phyloP scores from a whole-genome alignment of 1,140 invertebrate genomes.

The Anadara kagoshimensis region DNA sequence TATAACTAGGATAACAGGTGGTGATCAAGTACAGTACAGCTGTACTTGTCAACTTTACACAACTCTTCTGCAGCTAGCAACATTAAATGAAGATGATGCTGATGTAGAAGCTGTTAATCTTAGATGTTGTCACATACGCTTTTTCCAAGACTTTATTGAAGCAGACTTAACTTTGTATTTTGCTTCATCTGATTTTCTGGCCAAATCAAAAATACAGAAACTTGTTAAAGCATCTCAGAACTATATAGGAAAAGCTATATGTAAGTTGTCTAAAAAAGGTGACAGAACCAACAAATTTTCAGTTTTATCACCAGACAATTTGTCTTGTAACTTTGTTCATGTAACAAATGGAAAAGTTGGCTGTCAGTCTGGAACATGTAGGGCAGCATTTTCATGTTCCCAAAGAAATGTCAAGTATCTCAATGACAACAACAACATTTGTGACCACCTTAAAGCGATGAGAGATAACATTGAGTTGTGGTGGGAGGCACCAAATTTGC shows the following conservation, averaged over 20 bases:
- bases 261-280: neutral
- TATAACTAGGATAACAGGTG: neutral
- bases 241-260: neutral
- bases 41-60: constrained; percentile 4
- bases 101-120: neutral
- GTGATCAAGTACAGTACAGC: neutral
- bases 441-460: too few species aligned
- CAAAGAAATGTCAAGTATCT: too few species aligned
- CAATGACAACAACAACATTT: too few species aligned
- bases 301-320: too few species aligned
- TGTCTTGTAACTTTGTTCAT: neutral
- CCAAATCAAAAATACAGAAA: constrained; percentile 1
- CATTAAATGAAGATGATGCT: neutral
- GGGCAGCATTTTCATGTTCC: neutral
- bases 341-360: neutral
- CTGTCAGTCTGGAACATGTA: constrained; percentile 4
- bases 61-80: constrained; percentile 11
- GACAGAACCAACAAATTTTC: constrained; percentile 10
- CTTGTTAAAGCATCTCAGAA: neutral
- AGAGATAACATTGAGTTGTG: too few species aligned
- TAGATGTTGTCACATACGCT: constrained; percentile 8
- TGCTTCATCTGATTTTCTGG: neutral
- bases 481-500: too few species aligned
- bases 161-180: neutral
- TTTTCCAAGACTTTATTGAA: constrained; percentile 12